Conservation (phyloP, 2,888 invertebrate genomes). For the Aricia artaxerxes region DNA sequence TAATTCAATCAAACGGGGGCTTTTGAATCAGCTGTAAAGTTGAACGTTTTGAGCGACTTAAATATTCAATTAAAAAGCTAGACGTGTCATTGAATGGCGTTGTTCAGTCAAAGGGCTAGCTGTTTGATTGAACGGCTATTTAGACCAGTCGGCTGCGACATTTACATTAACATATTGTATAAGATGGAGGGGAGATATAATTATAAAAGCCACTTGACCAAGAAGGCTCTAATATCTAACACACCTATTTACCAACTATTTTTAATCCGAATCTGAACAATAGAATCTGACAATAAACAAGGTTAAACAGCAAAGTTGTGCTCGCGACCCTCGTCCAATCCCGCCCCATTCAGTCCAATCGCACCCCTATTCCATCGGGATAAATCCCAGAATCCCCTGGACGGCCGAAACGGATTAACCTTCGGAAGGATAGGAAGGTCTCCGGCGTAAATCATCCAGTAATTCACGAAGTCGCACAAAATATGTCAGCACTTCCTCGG, state of each 20-base stretch:
- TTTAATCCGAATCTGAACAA: slow-evolving; percentile 27
- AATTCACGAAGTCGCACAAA: slow-evolving; percentile 1
- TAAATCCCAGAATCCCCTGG: background rate
- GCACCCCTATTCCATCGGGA: background rate
- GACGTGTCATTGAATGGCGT: too few species aligned
- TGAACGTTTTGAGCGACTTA: too few species aligned
- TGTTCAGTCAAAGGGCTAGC: too few species aligned
- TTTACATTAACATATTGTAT: too few species aligned
- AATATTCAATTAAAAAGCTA: too few species aligned
- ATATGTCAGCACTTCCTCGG: slow-evolving; percentile 3
- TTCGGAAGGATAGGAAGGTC: slow-evolving; percentile 9
- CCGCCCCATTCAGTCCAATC: background rate
- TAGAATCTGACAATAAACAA: slow-evolving; percentile 23
- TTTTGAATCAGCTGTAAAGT: too few species aligned
- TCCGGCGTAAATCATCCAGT: background rate
- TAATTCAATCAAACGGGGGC: too few species aligned
- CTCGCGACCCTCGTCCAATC: background rate
- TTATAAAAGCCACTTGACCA: too few species aligned
- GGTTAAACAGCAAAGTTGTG: slow-evolving; percentile 6
- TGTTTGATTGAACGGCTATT: too few species aligned
- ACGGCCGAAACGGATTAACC: background rate
- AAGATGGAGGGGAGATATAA: too few species aligned
- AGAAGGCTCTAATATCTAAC: too few species aligned
- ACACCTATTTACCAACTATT: slow-evolving; percentile 43
- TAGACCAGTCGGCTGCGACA: too few species aligned